Percentiles rank a stretch among this genome's conserved stretches.
These are phyloP conservation scores for Pterostichus madidus DNA, from an alignment of 2,888 invertebrate genomes.

Conservation along the genomic window DNA sequence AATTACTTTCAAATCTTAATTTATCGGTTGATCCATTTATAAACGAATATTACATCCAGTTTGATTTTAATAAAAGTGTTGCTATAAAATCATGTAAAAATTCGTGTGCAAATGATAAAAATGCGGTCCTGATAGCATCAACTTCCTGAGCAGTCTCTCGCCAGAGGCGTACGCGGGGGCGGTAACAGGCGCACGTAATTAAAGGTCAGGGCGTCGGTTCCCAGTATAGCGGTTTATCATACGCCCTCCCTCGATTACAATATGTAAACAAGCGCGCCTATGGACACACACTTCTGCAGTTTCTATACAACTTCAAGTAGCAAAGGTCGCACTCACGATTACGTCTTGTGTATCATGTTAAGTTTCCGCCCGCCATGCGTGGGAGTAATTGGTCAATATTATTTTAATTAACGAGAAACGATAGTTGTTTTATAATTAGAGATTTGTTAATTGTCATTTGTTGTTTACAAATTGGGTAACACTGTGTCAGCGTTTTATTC, in stretches of 20 bases:
- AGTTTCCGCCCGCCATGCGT: constrained; percentile 35
- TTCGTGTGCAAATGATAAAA: too few species aligned
- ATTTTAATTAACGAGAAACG: constrained; percentile 32
- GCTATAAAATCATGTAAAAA: too few species aligned
- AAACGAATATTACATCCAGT: too few species aligned
- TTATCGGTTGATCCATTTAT: too few species aligned
- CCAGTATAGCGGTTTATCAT: constrained; percentile 54
- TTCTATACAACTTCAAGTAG: constrained; percentile 38
- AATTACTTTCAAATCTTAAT: too few species aligned
- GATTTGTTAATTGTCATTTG: constrained; percentile 41
- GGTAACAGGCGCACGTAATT: constrained; percentile 55
- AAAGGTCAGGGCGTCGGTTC: constrained; percentile 59
- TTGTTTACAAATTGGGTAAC: constrained; percentile 46
- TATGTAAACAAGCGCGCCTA: constrained; percentile 61
- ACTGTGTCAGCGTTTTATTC: constrained; percentile 4
- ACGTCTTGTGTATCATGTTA: background rate
- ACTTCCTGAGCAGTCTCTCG: constrained; percentile 32
- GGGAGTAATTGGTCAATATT: constrained; percentile 49
- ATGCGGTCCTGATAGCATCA: constrained; percentile 18
- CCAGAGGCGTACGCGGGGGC: constrained; percentile 58
- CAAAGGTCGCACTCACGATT: constrained; percentile 44
- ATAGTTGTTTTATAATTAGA: constrained; percentile 50
- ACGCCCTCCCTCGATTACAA: constrained; percentile 52
- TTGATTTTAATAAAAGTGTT: too few species aligned
- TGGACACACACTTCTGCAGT: constrained; percentile 14